phyloP scores from a whole-genome alignment of 2,888 invertebrate species.

The Apantesis nais region DNA sequence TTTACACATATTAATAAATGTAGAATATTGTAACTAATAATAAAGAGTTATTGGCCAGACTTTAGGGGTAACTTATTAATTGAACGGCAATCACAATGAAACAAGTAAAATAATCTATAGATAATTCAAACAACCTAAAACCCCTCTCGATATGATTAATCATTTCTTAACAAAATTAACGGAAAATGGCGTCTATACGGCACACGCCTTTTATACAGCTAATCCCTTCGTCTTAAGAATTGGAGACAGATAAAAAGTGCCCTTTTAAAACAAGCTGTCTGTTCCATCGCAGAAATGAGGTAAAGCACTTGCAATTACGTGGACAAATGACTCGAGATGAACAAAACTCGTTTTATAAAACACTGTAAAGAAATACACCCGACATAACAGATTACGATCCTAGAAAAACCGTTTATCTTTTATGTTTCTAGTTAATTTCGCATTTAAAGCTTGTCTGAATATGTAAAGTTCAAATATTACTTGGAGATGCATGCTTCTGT shows the following conservation, averaged over 20 bases:
- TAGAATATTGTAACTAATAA: background rate
- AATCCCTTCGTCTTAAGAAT: slow-evolving; percentile 35
- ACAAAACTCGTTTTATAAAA: slow-evolving; percentile 51
- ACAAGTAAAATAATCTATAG: slow-evolving; percentile 1
- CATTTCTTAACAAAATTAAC: slow-evolving; percentile 11
- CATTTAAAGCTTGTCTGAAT: slow-evolving; percentile 22
- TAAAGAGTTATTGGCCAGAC: background rate
- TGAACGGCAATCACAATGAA: background rate
- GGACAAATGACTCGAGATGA: slow-evolving; percentile 59
- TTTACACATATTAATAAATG: too few relatives aligned
- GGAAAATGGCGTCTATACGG: slow-evolving; percentile 5
- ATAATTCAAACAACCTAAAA: background rate
- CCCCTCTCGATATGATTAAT: slow-evolving; percentile 8
- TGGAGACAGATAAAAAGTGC: slow-evolving; percentile 47
- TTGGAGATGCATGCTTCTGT: slow-evolving; percentile 16
- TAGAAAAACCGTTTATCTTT: slow-evolving; percentile 41
- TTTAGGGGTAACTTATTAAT: background rate
- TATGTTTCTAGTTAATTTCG: slow-evolving; percentile 48
- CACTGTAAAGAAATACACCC: slow-evolving; percentile 43
- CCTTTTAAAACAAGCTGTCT: slow-evolving; percentile 55
- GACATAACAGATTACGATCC: slow-evolving; percentile 21
- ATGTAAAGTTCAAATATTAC: slow-evolving; percentile 28
- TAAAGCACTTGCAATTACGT: slow-evolving; percentile 59
- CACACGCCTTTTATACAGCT: slow-evolving; percentile 21
- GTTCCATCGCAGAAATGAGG: slow-evolving; percentile 51